These are phyloP conservation scores for Ispidina lecontei DNA, from an alignment of 2,797 vertebrate species.

Conservation along the genomic window DNA sequence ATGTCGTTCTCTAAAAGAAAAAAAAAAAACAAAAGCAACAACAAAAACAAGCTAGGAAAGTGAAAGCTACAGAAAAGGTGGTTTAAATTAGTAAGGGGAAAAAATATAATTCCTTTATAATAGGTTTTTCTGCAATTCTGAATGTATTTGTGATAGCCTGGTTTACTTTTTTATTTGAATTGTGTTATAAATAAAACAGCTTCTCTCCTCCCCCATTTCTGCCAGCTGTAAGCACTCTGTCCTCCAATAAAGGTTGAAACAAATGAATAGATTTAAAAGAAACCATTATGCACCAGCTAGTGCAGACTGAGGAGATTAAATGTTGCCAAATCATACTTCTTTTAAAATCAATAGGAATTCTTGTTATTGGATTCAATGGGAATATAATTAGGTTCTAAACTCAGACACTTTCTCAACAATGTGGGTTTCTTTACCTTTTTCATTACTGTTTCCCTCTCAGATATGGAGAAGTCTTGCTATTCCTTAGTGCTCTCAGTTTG, in stretches of 20 bases:
- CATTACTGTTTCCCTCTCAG: neutral
- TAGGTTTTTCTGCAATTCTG: constrained; percentile 2
- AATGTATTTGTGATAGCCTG: constrained; percentile 14
- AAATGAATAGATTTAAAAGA: constrained; percentile 59
- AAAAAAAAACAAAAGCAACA: neutral
- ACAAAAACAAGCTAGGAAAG: neutral
- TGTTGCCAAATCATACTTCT: constrained; percentile 45
- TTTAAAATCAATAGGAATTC: constrained; percentile 57
- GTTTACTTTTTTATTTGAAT: constrained; percentile 42
- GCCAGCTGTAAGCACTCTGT: constrained; percentile 28
- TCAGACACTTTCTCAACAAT: neutral
- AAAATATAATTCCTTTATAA: constrained; percentile 33
- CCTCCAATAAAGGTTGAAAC: constrained; percentile 38
- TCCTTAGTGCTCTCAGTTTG: neutral
- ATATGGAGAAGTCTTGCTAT: neutral
- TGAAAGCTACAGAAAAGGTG: neutral
- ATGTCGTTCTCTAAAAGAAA: neutral
- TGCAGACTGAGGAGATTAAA: constrained; percentile 4
- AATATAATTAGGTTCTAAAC: constrained; percentile 42
- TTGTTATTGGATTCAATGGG: constrained; percentile 34
- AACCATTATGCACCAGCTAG: constrained; percentile 3
- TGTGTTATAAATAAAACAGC: constrained; percentile 32
- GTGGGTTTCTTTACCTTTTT: neutral
- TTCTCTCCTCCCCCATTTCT: neutral
- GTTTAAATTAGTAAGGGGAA: constrained; percentile 2